Evolutionary conservation across 2,797 vertebrate species (phyloP).

Genomic region (Carcharodon carcharias): DNA sequence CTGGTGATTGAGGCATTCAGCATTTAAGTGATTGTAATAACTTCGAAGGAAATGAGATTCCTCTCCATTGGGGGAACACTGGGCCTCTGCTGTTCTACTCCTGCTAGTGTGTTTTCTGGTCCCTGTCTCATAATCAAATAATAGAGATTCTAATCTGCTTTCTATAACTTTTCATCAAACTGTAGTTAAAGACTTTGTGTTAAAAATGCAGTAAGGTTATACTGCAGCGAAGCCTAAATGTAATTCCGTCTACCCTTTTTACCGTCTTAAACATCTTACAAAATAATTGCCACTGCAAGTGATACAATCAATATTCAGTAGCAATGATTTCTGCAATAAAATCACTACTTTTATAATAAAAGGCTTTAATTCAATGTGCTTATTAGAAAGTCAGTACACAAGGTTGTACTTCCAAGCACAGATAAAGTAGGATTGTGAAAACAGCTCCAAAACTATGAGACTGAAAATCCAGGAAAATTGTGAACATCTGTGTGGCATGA

Average conservation of each 20-base stretch:
- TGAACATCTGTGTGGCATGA: background rate
- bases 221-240: background rate
- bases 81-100: background rate
- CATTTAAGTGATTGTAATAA: background rate
- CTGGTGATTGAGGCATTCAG: background rate
- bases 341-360: too few species aligned
- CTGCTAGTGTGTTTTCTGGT: background rate
- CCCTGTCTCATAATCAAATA: background rate
- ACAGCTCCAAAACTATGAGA: background rate
- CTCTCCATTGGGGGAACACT: background rate
- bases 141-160: background rate
- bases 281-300: background rate
- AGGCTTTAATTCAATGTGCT: background rate
- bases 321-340: background rate
- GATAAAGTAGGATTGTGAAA: background rate
- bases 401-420: background rate
- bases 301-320: background rate
- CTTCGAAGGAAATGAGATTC: background rate
- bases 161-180: too few species aligned
- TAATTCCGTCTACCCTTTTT: background rate
- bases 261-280: too few species aligned
- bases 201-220: background rate
- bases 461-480: background rate
- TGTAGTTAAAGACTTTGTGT: background rate
- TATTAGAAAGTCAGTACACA: background rate